Percentiles rank a stretch among this genome's conserved stretches.
Evolutionary conservation across 2,113 vertebrate genomes (phyloP).

Genomic region (Hyla sarda): DNA sequence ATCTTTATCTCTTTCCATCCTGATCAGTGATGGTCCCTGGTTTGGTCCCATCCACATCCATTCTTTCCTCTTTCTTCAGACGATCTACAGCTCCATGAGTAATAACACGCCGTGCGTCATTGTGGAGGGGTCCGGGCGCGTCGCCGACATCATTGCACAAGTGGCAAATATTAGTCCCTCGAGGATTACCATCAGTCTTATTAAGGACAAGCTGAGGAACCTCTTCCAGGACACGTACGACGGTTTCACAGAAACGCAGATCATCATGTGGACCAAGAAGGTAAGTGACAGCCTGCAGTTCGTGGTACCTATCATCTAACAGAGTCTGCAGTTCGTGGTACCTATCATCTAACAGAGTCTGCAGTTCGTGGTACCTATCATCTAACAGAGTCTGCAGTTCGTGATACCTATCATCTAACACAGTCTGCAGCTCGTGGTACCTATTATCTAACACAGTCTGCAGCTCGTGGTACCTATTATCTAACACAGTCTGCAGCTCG

Average conservation of each 20-base stretch:
- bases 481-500: no score
- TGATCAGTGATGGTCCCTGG: neutral
- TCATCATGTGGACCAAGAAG: constrained; percentile 80
- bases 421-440: no score
- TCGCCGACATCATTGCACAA: constrained; percentile 79
- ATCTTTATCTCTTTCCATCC: no score
- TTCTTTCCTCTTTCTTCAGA: constrained; percentile 64
- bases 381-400: no score
- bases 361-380: no score
- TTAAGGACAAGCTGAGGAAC: constrained; percentile 71
- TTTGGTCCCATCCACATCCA: neutral
- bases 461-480: no score
- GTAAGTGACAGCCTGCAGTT: no score
- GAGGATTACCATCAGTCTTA: constrained; percentile 70
- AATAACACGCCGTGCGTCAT: constrained; percentile 79
- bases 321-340: no score
- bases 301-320: no score
- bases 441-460: no score
- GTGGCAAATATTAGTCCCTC: constrained; percentile 67
- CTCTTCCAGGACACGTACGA: constrained; percentile 73
- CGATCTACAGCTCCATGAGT: constrained; percentile 77
- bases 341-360: no score
- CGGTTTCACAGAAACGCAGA: constrained; percentile 62
- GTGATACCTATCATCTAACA: no score
- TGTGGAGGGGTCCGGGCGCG: constrained; percentile 78